Percentiles rank a stretch among this genome's conserved stretches.
These are phyloP conservation scores for Apostichopus parvimensis DNA, from an alignment of 35 echinoderm and acorn worm species.

Conservation along the genomic window DNA sequence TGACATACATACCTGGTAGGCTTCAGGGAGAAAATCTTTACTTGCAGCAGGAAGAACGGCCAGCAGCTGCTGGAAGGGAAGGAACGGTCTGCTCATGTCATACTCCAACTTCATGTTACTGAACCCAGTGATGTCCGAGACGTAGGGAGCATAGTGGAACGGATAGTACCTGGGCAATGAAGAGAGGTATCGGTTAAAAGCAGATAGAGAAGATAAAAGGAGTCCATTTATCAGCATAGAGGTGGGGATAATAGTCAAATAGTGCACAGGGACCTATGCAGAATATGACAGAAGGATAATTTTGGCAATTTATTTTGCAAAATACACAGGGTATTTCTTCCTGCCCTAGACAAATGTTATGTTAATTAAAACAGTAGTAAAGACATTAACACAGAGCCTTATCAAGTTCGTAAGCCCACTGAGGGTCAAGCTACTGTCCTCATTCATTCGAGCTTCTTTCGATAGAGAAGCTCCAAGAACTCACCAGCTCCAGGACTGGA, in stretches of 20 bases:
- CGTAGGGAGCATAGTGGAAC: slow-evolving; percentile 95
- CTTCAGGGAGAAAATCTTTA: slow-evolving; percentile 81
- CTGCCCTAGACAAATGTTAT: too few species aligned
- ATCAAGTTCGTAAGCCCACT: too few species aligned
- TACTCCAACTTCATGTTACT: slow-evolving; percentile 61
- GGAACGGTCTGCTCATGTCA: slow-evolving; percentile 80
- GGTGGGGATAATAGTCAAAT: slow-evolving; percentile 73
- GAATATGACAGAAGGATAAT: too few species aligned
- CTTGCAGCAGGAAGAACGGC: slow-evolving; percentile 94
- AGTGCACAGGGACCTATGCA: too few species aligned
- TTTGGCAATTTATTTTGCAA: too few species aligned
- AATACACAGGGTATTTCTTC: too few species aligned
- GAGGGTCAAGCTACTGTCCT: too few species aligned
- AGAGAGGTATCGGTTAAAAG: too few species aligned
- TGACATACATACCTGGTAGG: slow-evolving; percentile 67
- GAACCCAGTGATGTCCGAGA: slow-evolving; percentile 91
- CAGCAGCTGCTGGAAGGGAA: slow-evolving; percentile 94
- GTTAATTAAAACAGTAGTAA: too few species aligned
- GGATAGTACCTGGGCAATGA: slow-evolving; percentile 80
- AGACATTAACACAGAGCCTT: too few species aligned
- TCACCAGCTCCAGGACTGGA: slow-evolving; percentile 95
- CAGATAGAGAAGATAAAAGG: too few species aligned
- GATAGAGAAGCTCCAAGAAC: not conserved
- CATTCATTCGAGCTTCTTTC: too few species aligned
- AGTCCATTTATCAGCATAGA: slow-evolving; percentile 60